Conservation (phyloP, 1,140 invertebrate genomes). For the Polypedilum pembai region DNA sequence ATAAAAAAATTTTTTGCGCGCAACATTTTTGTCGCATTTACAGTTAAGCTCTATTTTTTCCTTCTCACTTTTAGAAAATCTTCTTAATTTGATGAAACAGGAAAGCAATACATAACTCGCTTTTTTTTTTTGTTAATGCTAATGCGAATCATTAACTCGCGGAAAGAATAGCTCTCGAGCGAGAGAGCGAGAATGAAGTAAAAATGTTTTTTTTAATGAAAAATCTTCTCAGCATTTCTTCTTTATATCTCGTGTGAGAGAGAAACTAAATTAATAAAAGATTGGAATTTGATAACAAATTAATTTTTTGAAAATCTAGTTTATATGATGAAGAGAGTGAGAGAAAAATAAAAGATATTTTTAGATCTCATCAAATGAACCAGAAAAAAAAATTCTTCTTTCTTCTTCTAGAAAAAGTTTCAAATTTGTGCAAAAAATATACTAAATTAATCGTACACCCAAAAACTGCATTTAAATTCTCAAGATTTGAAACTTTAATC, state of each 20-base stretch:
- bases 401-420: too few relatives aligned
- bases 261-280: background rate
- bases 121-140: slow-evolving; percentile 19
- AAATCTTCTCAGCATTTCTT: slow-evolving; percentile 10
- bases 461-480: too few relatives aligned
- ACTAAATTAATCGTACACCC: too few relatives aligned
- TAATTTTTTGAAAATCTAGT: background rate
- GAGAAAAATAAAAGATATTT: too few relatives aligned
- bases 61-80: background rate
- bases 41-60: slow-evolving; percentile 18
- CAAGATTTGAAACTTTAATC: too few relatives aligned
- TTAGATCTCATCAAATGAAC: too few relatives aligned
- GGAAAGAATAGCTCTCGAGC: background rate
- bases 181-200: background rate
- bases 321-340: too few relatives aligned
- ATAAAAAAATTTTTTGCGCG: background rate
- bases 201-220: background rate
- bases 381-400: too few relatives aligned
- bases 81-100: slow-evolving; percentile 9
- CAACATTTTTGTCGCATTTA: background rate
- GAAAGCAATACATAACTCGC: background rate
- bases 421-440: too few relatives aligned
- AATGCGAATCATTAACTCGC: slow-evolving; percentile 11
- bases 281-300: slow-evolving; percentile 3
- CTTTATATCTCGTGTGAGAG: background rate